Evolutionary conservation across 2,113 vertebrate species (phyloP), one percentile per base, ranked within the genome.

Genomic region (Glareola pratincola): DNA sequence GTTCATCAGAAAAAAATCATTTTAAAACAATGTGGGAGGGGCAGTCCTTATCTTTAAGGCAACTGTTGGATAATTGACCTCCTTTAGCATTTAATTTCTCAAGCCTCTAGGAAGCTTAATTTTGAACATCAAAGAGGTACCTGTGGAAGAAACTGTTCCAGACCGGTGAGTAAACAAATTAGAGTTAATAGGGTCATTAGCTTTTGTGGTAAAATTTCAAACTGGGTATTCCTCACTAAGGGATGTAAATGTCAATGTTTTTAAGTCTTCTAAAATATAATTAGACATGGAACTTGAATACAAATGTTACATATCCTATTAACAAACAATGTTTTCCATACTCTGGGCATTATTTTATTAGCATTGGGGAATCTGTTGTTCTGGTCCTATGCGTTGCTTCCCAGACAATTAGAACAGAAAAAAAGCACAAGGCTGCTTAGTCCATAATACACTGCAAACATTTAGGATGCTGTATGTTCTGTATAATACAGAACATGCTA

Each of bases 121-220:
- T 98, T 97, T 98, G 89, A 98, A 98, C 98, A 98, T 98, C 98
- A 97, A 98, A 98, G 97, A 93, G 91, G 78, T 98, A 98, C 98
- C 98, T 98, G 97, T 98, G 95, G 97, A 98, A 98, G 96, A 96
- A 95, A 94, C 79, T 84, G 97, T 98, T 98, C 98, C 98, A 98
- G 97, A 97, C 97, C 97, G 91, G 96, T 98, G 97, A 98, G 97
- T 98, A 98, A 98, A 98, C 98, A 98, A 97, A 98, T 98, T 98
- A 98, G 96, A 98, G 97, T 97, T 98, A 98, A 98, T 95, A 96
- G 97, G 98, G 97, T 98, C 98, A 96, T 98, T 98, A 98, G 97
- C 96, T 97, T 98, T 97, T 96, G 96, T 97, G 91, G 94, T 97
- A 97, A 98, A 98, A 98, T 95, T 97, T 97, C 97, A 97, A 96